phyloP scores from a whole-genome alignment of 2,113 vertebrate genomes.

The Chaetorhynchus papuensis region DNA sequence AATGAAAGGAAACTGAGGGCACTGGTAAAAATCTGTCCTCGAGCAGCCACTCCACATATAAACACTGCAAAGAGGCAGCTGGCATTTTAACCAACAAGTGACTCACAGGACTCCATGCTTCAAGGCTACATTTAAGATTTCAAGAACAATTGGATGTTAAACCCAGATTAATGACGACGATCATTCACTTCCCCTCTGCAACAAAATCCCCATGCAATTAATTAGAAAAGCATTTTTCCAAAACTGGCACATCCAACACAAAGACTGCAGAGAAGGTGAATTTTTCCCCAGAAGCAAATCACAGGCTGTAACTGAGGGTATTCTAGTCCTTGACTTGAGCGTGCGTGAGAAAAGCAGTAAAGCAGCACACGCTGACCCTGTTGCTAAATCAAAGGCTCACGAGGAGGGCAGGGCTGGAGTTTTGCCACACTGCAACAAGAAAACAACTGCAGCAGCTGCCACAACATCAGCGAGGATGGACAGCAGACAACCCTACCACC shows the following conservation, averaged over 20 bases:
- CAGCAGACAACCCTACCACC: neutral
- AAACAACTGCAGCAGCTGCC: neutral
- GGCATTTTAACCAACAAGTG: neutral
- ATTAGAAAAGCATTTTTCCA: neutral
- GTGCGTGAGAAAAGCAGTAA: neutral
- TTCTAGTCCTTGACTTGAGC: neutral
- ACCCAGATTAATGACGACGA: neutral
- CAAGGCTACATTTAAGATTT: neutral
- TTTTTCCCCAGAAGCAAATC: neutral
- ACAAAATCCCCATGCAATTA: neutral
- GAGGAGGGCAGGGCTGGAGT: neutral
- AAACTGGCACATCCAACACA: neutral
- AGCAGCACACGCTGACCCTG: neutral
- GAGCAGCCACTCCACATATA: neutral
- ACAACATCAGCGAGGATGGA: fast-evolving
- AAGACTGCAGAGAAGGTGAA: neutral
- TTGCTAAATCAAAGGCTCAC: neutral
- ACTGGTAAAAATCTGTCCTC: neutral
- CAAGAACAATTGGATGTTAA: neutral
- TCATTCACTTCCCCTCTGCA: neutral
- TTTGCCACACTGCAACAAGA: neutral
- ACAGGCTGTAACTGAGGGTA: neutral
- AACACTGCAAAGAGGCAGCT: neutral
- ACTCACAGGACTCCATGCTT: neutral
- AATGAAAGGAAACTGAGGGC: neutral